Percentiles rank a stretch among this genome's conserved stretches.
Conservation (phyloP, 2,888 invertebrate genomes). For the Blastobasis lacticolella region DNA sequence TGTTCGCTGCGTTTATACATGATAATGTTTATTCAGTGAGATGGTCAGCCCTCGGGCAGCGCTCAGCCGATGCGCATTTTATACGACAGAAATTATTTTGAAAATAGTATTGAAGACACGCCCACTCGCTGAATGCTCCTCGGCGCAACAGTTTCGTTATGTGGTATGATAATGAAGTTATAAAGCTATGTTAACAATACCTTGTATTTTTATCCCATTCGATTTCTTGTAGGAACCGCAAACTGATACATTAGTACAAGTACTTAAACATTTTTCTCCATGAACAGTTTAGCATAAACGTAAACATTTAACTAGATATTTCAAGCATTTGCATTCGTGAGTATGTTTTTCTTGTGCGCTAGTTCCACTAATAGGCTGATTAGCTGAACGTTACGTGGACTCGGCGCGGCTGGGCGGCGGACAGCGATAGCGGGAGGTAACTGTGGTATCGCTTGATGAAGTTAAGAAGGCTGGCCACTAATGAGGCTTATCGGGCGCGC, state of each 20-base stretch:
- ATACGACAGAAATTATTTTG: conserved; percentile 25
- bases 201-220: too few relatives aligned
- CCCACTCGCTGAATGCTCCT: conserved; percentile 15
- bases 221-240: too few relatives aligned
- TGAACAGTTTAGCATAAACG: too few relatives aligned
- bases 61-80: conserved; percentile 10
- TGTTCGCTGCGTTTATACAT: conserved; percentile 5
- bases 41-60: conserved; percentile 9
- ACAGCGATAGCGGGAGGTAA: conserved; percentile 5
- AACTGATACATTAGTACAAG: too few relatives aligned
- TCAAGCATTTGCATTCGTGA: too few relatives aligned
- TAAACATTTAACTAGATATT: too few relatives aligned
- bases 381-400: background rate
- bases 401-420: background rate
- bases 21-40: conserved; percentile 23
- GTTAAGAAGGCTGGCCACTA: conserved; percentile 50
- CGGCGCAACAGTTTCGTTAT: conserved; percentile 22
- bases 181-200: background rate
- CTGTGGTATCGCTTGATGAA: conserved; percentile 46
- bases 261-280: too few relatives aligned
- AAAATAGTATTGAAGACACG: conserved; percentile 29
- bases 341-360: too few relatives aligned
- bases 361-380: background rate
- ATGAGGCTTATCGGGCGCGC: conserved; percentile 58
- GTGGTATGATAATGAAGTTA: conserved; percentile 26